Evolutionary conservation across 2,113 vertebrate species (phyloP), one percentile per base, ranked within the genome.

Genomic region (Struthidea cinerea): DNA sequence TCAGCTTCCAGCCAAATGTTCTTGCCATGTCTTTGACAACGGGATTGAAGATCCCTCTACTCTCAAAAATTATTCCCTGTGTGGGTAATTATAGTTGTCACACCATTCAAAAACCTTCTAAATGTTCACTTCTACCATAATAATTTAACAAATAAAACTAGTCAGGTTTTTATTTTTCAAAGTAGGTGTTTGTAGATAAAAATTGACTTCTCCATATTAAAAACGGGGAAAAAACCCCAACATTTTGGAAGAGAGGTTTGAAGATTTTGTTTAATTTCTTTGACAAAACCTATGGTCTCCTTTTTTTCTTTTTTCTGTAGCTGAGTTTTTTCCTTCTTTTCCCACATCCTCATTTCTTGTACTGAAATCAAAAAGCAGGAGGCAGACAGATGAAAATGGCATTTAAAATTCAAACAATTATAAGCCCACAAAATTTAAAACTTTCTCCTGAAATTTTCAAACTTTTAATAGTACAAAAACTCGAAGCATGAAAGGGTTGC

Each of bases 21-120:
- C 77, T 55, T 68, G 19, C 77, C 17, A 16, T 33, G 16, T 71
- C 84, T 96, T 93, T 75, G 77, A 89, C 80, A 92, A 52, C 5
- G 19, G 68, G 42, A 90, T 0, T 80, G 37, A 97, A 91, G 89
- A 87, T 84, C 19, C 41, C 56, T 78, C 64, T 64, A 21, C 44
- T 67, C 69, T 73, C 64, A 89, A 71, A 90, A 90, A 41, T 63
- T 75, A 81, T 75, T 95, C 93, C 56, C 69, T 60, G 7, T 49
- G 60, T 49, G 49, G n/a, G 69, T 91, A 95, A 95, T 92, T 84
- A 81, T 9, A 80, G 18, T n/a, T 92, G 69, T 92, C 59, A 70
- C 68, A 70, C 32, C 60, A 82, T 52, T 71, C 93, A 91, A 56
- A 84, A 95, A 73, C 35, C 56, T 42, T 21, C 55, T 63, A 22